Evolutionary conservation across 2,113 vertebrate genomes (phyloP), one percentile per base, ranked within the genome.

Genomic region (Chionodraco myersi): DNA sequence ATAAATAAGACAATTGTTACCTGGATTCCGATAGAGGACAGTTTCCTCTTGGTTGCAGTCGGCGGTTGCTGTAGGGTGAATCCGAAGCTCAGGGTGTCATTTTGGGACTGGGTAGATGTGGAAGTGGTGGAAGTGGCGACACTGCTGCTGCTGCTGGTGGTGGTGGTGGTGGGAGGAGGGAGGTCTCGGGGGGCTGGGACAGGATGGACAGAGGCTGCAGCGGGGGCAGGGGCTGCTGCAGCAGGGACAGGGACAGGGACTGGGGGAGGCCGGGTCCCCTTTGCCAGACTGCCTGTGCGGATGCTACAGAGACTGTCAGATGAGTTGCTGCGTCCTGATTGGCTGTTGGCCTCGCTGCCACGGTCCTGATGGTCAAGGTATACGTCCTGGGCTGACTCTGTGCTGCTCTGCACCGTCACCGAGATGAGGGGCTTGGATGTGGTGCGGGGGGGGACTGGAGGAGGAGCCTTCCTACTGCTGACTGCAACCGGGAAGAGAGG

Each of bases 21-120:
- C 96, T 99, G 98, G 94, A 99, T 97, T 92, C 98, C 98, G 87
- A 99, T 99, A 44, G 98, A 99, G 0, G 98, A 99, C 67, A 99
- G 94, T 88, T 99, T 99, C 91, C 98, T 96, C 92, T 97, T 97
- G 82, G 97, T 94, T 83, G 95, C 86, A 63, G 91, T 90, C 14
- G 95, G 96, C 45, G 96, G 93, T 86, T 96, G 95, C 48, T 96
- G 96, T 23, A 93, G 92, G 53, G 93, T 94, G 89, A 96, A 82
- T 10, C 92, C 57, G n/a, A 84, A 94, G 90, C 95, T 98, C 92
- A 97, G 83, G 88, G 94, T 84, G 75, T 94, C 94, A 94, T 94
- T 87, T 81, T 93, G 92, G 67, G 72, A 30, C 60, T 91, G 88
- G 56, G 84, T 85, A 18, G 80, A 86, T 54, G 88, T 82, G n/a